Conservation (phyloP, 2,113 vertebrate genomes). For the Colistium nudipinnis region DNA sequence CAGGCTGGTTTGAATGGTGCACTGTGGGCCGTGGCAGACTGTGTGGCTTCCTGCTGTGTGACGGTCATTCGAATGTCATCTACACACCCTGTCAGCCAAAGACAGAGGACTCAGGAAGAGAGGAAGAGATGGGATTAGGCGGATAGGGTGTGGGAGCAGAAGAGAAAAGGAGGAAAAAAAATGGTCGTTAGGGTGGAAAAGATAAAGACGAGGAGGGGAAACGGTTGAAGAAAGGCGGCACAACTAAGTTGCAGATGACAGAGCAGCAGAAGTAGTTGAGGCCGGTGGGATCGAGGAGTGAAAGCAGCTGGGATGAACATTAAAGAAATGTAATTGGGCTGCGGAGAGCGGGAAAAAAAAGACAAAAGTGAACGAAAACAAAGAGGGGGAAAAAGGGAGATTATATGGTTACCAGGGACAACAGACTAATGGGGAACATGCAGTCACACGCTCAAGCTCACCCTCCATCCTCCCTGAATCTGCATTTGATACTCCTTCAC, state of each 20-base stretch:
- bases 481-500: conserved; percentile 48
- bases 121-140: neutral
- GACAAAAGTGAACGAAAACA: neutral
- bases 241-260: neutral
- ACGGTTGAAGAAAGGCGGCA: neutral
- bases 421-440: conserved; percentile 38
- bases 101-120: neutral
- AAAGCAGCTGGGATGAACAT: conserved; percentile 8
- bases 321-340: conserved; percentile 25
- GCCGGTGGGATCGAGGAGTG: conserved; percentile 9
- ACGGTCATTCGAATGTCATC: conserved; percentile 38
- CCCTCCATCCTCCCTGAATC: conserved; percentile 14
- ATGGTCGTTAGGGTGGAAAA: neutral
- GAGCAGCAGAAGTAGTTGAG: neutral
- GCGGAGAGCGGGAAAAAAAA: neutral
- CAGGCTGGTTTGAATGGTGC: neutral
- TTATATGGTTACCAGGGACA: conserved; percentile 53
- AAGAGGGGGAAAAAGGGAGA: neutral
- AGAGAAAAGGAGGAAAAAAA: no score
- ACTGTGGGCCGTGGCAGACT: conserved; percentile 14
- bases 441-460: neutral
- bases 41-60: conserved; percentile 14
- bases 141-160: neutral
- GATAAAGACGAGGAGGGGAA: neutral
- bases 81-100: conserved; percentile 29